phyloP scores from a whole-genome alignment of 2,888 invertebrate species.

The Myathropa florea region DNA sequence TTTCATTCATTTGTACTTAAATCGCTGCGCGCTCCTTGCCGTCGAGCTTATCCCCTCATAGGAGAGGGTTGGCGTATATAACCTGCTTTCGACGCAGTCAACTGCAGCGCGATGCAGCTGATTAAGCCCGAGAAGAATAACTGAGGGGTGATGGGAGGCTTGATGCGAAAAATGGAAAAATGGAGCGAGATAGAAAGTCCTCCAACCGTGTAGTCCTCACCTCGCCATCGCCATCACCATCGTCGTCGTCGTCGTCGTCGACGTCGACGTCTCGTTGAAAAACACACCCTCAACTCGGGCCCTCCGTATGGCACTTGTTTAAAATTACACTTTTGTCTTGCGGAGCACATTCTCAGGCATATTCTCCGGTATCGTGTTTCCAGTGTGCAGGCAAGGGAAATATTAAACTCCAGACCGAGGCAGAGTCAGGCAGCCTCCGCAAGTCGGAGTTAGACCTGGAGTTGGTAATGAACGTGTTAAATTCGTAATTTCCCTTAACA shows the following conservation, averaged over 20 bases:
- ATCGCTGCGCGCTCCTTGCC: slow-evolving; percentile 5
- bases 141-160: neutral
- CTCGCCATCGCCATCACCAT: neutral
- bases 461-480: slow-evolving; percentile 69
- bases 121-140: slow-evolving; percentile 52
- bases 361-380: slow-evolving; percentile 44
- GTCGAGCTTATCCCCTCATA: neutral
- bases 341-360: slow-evolving; percentile 36
- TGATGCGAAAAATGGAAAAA: neutral
- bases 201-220: neutral
- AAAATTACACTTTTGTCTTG: slow-evolving; percentile 66
- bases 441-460: slow-evolving; percentile 14
- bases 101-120: slow-evolving; percentile 53
- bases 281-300: neutral
- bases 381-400: slow-evolving; percentile 7
- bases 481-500: slow-evolving; percentile 65
- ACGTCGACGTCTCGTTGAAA: neutral
- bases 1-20: slow-evolving; percentile 38
- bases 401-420: slow-evolving; percentile 41
- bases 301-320: slow-evolving; percentile 45
- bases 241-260: neutral
- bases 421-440: neutral
- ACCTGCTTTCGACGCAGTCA: slow-evolving; percentile 61
- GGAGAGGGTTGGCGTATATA: neutral
- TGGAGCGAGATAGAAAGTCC: slow-evolving; percentile 35